Evolutionary conservation across 2,113 vertebrate species (phyloP).

Genomic region (Phocoena sinus): DNA sequence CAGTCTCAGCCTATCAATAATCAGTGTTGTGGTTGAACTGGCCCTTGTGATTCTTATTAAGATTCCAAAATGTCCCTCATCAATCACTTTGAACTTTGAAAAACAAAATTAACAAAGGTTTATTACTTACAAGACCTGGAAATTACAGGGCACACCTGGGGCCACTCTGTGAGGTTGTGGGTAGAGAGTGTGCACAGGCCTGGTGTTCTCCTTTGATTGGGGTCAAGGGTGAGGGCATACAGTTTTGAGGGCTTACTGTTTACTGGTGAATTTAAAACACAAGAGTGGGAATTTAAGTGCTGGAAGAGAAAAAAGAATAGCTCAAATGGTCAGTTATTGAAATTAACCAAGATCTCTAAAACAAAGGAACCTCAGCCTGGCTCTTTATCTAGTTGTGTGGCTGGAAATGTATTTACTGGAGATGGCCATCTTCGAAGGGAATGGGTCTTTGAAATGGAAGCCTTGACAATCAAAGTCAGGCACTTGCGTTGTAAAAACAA

Average conservation of each 20-base stretch:
- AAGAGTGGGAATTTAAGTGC: background rate
- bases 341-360: background rate
- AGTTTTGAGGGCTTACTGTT: background rate
- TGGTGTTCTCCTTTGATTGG: background rate
- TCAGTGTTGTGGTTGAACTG: background rate
- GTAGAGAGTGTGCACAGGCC: background rate
- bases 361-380: background rate
- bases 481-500: background rate
- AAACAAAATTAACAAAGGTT: background rate
- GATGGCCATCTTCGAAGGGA: background rate
- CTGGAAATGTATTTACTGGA: background rate
- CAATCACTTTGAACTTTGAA: background rate
- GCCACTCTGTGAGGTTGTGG: background rate
- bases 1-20: background rate
- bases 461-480: background rate
- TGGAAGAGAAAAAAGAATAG: background rate
- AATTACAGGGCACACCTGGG: background rate
- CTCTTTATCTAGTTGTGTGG: background rate
- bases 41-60: background rate
- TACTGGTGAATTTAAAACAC: background rate
- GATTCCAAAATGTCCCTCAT: background rate
- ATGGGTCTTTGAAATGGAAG: background rate
- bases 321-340: background rate
- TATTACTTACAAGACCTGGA: background rate
- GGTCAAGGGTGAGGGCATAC: background rate